Percentiles rank a stretch among this genome's conserved stretches.
phyloP scores from a whole-genome alignment of 2,113 vertebrate genomes.

The Polypterus bichir region DNA sequence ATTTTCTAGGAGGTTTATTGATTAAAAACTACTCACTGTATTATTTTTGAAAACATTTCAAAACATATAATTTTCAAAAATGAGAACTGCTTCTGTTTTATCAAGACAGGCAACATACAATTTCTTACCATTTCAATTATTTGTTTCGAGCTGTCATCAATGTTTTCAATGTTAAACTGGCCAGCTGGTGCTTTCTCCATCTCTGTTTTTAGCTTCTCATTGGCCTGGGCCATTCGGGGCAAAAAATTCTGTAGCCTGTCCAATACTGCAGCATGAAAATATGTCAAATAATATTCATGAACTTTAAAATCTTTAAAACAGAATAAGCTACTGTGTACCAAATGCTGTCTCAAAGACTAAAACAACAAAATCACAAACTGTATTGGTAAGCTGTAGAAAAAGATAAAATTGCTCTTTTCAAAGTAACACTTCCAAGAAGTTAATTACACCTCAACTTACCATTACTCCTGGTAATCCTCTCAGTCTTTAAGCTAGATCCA shows the following conservation, averaged over 20 bases:
- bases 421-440: too few relatives aligned
- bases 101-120: background rate
- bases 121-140: slow-evolving; percentile 80
- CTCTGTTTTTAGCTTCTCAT: slow-evolving; percentile 63
- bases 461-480: slow-evolving; percentile 60
- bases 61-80: background rate
- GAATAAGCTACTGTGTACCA: too few relatives aligned
- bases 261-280: slow-evolving; percentile 47
- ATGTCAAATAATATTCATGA: background rate
- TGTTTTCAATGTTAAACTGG: slow-evolving; percentile 70
- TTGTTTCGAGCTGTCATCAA: slow-evolving; percentile 48
- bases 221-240: slow-evolving; percentile 77
- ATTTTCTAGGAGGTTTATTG: too few relatives aligned
- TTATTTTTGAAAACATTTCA: background rate
- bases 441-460: slow-evolving; percentile 46
- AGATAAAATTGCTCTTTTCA: too few relatives aligned
- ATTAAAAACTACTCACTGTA: too few relatives aligned
- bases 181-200: slow-evolving; percentile 54
- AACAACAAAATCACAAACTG: too few relatives aligned
- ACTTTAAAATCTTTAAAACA: too few relatives aligned
- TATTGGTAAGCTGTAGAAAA: too few relatives aligned
- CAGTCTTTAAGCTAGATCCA: slow-evolving; percentile 46
- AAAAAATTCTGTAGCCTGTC: slow-evolving; percentile 74
- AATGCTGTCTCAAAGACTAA: too few relatives aligned
- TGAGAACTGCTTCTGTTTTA: background rate